These are phyloP conservation scores for Amphipyra tragopoginis DNA, from an alignment of 2,888 invertebrate genomes.

Conservation along the genomic window DNA sequence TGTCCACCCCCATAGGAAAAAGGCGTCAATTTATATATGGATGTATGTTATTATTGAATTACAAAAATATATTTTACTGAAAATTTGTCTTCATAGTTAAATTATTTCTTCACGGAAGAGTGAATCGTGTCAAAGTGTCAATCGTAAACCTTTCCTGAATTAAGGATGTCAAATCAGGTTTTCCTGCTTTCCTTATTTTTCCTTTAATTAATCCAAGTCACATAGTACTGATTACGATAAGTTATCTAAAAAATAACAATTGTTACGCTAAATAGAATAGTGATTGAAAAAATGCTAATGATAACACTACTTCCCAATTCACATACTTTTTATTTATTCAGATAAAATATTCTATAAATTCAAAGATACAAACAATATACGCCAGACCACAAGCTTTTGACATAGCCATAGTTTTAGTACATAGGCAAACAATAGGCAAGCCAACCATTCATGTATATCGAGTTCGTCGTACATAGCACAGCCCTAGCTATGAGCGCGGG, in stretches of 20 bases:
- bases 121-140: not conserved
- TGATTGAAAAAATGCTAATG: no score
- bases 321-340: no score
- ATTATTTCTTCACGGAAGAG: not conserved
- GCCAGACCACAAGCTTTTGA: conserved; percentile 10
- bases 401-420: conserved; percentile 33
- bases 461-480: conserved; percentile 62
- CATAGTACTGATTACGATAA: no score
- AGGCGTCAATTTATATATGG: no score
- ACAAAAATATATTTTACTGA: not conserved
- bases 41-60: no score
- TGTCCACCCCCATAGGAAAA: no score
- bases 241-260: no score
- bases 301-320: no score
- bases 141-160: not conserved
- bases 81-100: not conserved
- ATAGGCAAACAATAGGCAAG: conserved; percentile 44
- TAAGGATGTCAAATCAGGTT: not conserved
- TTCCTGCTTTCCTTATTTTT: no score
- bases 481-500: conserved; percentile 64
- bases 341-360: not conserved
- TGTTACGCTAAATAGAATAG: no score
- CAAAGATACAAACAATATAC: conserved; percentile 2
- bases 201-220: no score
- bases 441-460: conserved; percentile 63